Evolutionary conservation across 2,113 vertebrate species (phyloP).

Genomic region (Sylvietta virens): DNA sequence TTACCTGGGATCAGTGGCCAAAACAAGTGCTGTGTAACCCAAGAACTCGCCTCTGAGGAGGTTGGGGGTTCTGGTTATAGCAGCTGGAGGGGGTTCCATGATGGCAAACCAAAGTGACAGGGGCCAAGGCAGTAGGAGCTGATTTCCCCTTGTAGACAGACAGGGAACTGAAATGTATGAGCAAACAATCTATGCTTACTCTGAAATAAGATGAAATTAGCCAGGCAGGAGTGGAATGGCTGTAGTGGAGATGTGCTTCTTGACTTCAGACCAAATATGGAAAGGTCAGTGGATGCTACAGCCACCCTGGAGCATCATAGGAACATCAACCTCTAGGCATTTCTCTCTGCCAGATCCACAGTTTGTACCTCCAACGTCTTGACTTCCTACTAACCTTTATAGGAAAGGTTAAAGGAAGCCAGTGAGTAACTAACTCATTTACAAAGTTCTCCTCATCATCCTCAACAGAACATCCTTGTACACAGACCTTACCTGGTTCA

Average conservation of each 20-base stretch:
- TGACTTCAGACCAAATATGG: not conserved
- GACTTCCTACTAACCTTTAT: not conserved
- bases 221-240: not conserved
- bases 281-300: not conserved
- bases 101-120: not conserved
- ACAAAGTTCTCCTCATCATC: not conserved
- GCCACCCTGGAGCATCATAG: not conserved
- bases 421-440: not conserved
- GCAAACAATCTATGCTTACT: not conserved
- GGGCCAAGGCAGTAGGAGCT: not conserved
- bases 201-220: not conserved
- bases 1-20: not conserved
- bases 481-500: not conserved
- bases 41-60: not conserved
- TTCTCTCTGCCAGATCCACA: not conserved
- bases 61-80: not conserved
- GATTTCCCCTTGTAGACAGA: not conserved
- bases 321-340: not conserved
- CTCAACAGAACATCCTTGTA: not conserved
- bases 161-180: not conserved
- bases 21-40: not conserved
- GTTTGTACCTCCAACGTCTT: not conserved
- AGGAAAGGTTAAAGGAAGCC: not conserved
- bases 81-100: not conserved
- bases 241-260: not conserved